These are phyloP conservation scores for Ceratitis capitata DNA, from an alignment of 1,140 invertebrate genomes.

Conservation along the genomic window DNA sequence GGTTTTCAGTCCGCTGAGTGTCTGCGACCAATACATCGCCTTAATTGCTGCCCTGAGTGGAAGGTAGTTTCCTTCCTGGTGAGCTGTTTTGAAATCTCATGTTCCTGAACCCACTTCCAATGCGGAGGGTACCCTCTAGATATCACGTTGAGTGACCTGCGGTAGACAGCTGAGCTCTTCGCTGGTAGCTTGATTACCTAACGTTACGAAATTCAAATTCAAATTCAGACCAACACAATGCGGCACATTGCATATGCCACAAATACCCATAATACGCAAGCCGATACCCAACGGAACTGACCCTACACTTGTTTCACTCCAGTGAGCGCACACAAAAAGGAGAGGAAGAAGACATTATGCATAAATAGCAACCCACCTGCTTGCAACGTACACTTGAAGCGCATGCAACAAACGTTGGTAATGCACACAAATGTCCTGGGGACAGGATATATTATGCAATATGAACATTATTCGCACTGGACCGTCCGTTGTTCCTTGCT, in stretches of 20 bases:
- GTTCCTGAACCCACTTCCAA: no score
- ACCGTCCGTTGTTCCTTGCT: neutral
- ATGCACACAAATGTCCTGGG: conserved; percentile 14
- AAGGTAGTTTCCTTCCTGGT: no score
- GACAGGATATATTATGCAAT: conserved; percentile 19
- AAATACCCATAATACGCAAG: neutral
- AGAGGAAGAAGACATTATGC: no score
- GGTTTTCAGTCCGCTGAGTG: no score
- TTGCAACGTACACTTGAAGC: neutral
- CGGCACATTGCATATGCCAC: neutral
- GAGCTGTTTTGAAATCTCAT: no score
- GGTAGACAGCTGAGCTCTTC: neutral
- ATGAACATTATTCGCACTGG: neutral
- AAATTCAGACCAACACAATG: neutral
- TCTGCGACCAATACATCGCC: no score
- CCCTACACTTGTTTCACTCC: conserved; percentile 29
- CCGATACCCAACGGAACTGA: neutral
- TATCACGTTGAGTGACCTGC: no score
- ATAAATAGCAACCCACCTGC: conserved; percentile 21
- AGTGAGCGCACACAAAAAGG: neutral
- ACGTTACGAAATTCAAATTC: neutral
- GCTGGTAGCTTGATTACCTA: neutral
- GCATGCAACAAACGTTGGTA: conserved; percentile 18
- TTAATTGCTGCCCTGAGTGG: no score
- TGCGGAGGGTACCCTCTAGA: no score